phyloP scores from a whole-genome alignment of 2,888 invertebrate species.

The Drosophila pullipes region DNA sequence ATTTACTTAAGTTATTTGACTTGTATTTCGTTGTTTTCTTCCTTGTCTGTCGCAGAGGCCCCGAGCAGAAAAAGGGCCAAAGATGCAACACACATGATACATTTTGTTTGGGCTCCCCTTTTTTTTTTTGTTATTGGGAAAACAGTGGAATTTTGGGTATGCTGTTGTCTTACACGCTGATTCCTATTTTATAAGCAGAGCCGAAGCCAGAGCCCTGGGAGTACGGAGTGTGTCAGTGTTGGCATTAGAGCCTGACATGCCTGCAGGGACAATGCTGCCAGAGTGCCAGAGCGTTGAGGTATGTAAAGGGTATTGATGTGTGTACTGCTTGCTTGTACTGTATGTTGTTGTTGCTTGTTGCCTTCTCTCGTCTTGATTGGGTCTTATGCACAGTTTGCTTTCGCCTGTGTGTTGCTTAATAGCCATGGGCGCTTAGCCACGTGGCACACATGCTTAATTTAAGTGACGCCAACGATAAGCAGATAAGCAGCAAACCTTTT shows the following conservation, averaged over 20 bases:
- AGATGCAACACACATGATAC: constrained; percentile 48
- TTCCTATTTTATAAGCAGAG: constrained; percentile 49
- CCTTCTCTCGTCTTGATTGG: constrained; percentile 75
- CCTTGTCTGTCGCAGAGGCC: constrained; percentile 53
- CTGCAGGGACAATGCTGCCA: constrained; percentile 70
- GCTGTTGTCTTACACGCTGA: constrained; percentile 58
- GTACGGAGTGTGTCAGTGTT: constrained; percentile 78
- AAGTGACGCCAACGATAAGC: constrained; percentile 52
- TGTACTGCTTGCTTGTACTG: constrained; percentile 13
- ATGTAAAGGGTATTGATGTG: constrained; percentile 71
- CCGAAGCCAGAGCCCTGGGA: constrained; percentile 42
- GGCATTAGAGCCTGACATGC: constrained; percentile 82
- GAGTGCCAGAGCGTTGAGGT: constrained; percentile 53
- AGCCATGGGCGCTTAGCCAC: constrained; percentile 68
- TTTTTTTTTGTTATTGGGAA: constrained; percentile 47
- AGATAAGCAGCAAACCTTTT: constrained; percentile 25
- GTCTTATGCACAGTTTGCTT: constrained; percentile 79
- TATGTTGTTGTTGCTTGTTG: constrained; percentile 34
- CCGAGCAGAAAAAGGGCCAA: constrained; percentile 69
- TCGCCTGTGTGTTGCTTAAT: constrained; percentile 61
- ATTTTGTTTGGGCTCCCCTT: constrained; percentile 33
- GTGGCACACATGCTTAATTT: constrained; percentile 76
- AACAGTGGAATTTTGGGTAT: constrained; percentile 60
- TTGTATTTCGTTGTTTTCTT: constrained; percentile 38
- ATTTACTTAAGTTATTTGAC: constrained; percentile 78